A percentile compares a stretch with the other conserved stretches of the same genome.
phyloP scores from a whole-genome alignment of 64 coral and sea anemone species.

The Stichodactyla helianthus region DNA sequence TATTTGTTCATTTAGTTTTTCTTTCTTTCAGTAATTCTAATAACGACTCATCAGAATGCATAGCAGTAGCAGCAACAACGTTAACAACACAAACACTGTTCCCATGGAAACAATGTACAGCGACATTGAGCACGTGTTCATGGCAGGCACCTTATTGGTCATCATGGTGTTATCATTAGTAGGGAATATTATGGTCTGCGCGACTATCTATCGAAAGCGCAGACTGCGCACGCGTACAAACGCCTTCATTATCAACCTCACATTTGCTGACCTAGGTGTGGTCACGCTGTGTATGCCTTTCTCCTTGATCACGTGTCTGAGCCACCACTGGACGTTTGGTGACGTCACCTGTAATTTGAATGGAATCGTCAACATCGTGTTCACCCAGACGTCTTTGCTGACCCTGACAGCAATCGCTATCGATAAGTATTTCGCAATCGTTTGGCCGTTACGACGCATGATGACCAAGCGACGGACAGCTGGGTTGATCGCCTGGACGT shows the following conservation, averaged over 20 bases:
- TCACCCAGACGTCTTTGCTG: constrained; percentile 56
- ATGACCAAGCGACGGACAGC: constrained; percentile 43
- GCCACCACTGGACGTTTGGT: constrained; percentile 58
- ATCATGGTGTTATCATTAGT: constrained; percentile 58
- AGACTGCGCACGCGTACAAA: constrained; percentile 75
- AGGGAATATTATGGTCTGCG: constrained; percentile 60
- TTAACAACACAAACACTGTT: background rate
- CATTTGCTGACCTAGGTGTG: constrained; percentile 60
- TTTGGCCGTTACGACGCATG: constrained; percentile 43
- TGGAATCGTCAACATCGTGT: constrained; percentile 78
- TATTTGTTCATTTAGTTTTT: background rate
- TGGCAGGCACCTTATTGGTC: constrained; percentile 31
- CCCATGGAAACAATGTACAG: constrained; percentile 15
- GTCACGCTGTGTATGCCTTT: constrained; percentile 63
- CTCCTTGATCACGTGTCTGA: constrained; percentile 58
- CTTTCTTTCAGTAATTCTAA: background rate
- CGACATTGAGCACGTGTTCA: constrained; percentile 56
- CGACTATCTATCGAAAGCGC: constrained; percentile 45
- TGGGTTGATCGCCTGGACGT: constrained; percentile 51
- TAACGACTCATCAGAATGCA: background rate
- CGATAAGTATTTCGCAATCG: constrained; percentile 68
- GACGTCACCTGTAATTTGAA: constrained; percentile 60
- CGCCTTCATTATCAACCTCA: constrained; percentile 67
- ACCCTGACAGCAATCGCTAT: constrained; percentile 65
- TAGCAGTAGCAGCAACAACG: background rate